Evolutionary conservation across 2,888 invertebrate genomes (phyloP), one percentile per base, ranked within the genome.

Genomic region (Eulithis testata): DNA sequence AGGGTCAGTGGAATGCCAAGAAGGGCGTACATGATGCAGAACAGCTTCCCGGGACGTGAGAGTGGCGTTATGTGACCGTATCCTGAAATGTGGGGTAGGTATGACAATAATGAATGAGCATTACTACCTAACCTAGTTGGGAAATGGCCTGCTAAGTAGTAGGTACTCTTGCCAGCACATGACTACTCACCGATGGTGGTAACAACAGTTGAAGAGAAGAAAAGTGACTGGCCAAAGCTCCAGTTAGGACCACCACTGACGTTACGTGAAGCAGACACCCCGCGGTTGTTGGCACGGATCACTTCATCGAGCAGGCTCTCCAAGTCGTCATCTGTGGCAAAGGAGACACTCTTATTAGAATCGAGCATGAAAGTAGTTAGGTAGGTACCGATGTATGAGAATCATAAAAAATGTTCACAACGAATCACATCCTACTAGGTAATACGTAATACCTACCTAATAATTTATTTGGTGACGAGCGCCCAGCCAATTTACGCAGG

Each of bases 11-110:
- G 98, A 72, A 98, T 98, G 2, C 98, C 97, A 63, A 97, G 93
- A 65, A 97, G 88, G 0, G 97, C 97, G 90, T 97, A 98, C 60
- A 97, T 85, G 86, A 98, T 97, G 89, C 97, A 97, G 93, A 98
- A 98, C 63, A 97, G 90, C 90, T 98, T 98, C 37, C 98, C 98
- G 0, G 95, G 96, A 86, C 96, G 95, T 55, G 97, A 97, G 12
- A 97, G 91, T 0, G 98, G 98, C 0, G 97, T 97, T 60, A 98
- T 97, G 87, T 97, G 97, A 6, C 98, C 98, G 88, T 98, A 98
- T 59, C 98, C 97, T 97, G 31, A 31, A 31, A 31, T 3, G 6
- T 5, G 6, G 31, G 31, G 31, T 5, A 31, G 21, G 21, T 21
- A 21, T 21, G 21, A 21, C 21, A 21, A 21, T 21, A 21, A 21